Conservation (phyloP, 1,140 invertebrate genomes). For the Pogonomyrmex barbatus region DNA sequence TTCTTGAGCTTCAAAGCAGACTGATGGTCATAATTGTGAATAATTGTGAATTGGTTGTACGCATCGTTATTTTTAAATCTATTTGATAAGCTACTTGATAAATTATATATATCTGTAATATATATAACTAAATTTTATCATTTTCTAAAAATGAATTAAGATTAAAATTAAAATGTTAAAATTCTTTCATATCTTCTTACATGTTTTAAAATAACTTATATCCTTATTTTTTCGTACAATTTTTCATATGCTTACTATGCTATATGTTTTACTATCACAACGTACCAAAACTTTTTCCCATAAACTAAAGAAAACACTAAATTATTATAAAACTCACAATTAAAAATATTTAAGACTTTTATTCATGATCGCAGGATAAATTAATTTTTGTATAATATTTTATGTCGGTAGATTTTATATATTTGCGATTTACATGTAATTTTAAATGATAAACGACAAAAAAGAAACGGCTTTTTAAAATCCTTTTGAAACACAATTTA, state of each 20-base stretch:
- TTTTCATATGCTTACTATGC: not conserved
- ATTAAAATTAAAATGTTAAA: not conserved
- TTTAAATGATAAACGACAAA: conserved; percentile 17
- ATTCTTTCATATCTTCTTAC: not conserved
- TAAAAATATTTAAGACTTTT: not conserved
- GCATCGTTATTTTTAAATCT: not conserved
- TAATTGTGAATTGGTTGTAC: conserved; percentile 15
- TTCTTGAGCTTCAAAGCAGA: not conserved
- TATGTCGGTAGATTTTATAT: not conserved
- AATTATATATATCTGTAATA: no score
- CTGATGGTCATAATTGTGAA: not conserved
- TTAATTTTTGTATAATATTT: no score
- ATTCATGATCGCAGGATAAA: not conserved
- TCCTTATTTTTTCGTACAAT: not conserved
- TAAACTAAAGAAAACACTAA: not conserved
- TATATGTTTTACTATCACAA: not conserved
- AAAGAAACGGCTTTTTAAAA: not conserved
- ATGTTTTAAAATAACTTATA: conserved; percentile 9
- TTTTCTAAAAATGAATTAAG: not conserved
- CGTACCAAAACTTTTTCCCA: not conserved
- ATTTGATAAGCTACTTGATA: not conserved
- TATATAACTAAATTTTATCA: not conserved
- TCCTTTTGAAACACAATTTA: conserved; percentile 11
- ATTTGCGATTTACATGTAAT: not conserved
- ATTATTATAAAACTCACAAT: not conserved